Percentiles rank a stretch among this genome's conserved stretches.
These are phyloP conservation scores for Amaurobius ferox DNA, from an alignment of 2,888 invertebrate species.

Conservation along the genomic window DNA sequence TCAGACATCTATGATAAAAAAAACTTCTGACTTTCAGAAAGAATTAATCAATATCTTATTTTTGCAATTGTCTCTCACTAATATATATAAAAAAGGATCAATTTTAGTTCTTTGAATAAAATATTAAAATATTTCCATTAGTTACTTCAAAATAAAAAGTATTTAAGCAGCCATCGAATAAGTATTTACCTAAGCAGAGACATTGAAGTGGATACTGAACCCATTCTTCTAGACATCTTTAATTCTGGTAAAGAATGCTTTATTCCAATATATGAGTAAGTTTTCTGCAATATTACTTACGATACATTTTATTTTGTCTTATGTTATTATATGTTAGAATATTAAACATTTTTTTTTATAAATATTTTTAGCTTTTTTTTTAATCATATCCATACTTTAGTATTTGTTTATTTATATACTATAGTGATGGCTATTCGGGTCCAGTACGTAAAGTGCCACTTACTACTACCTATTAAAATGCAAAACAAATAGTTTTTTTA, in stretches of 20 bases:
- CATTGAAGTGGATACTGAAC: slow-evolving; percentile 49
- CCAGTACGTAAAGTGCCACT: too few relatives aligned
- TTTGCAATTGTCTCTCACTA: too few relatives aligned
- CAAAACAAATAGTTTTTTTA: too few relatives aligned
- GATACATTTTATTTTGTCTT: not conserved
- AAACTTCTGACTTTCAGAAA: too few relatives aligned
- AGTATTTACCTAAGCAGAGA: slow-evolving; percentile 62
- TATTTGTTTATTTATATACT: not conserved
- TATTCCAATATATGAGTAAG: slow-evolving; percentile 65
- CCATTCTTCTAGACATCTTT: slow-evolving; percentile 40
- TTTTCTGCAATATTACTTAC: not conserved
- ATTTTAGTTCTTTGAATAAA: too few relatives aligned
- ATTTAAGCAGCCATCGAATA: slow-evolving; percentile 35
- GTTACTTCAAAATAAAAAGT: slow-evolving; percentile 39
- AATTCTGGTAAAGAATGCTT: slow-evolving; percentile 63
- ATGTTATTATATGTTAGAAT: not conserved
- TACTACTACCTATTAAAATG: too few relatives aligned
- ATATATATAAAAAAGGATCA: too few relatives aligned
- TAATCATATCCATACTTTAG: not conserved
- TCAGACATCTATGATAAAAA: too few relatives aligned
- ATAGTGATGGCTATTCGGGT: too few relatives aligned
- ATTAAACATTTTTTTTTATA: not conserved
- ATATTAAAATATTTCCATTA: too few relatives aligned
- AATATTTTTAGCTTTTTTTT: not conserved
- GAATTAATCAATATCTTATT: too few relatives aligned